Evolutionary conservation across 2,888 invertebrate genomes (phyloP).

Genomic region (Cabera pusaria): DNA sequence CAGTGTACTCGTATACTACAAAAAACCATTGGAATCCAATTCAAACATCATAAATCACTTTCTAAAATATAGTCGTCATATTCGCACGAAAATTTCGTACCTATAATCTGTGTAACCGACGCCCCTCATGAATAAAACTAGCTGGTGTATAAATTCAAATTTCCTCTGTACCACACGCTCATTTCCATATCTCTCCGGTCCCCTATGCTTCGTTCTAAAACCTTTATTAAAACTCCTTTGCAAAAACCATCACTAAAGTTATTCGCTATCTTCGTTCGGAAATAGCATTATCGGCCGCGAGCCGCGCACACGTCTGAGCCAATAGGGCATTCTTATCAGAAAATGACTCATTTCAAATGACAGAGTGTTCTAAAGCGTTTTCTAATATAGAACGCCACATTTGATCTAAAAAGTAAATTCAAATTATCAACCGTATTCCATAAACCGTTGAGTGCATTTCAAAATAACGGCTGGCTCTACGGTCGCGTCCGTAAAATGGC

Average conservation of each 20-base stretch:
- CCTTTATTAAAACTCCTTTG: constrained; percentile 76
- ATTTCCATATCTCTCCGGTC: constrained; percentile 79
- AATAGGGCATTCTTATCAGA: constrained; percentile 87
- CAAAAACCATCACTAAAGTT: constrained; percentile 78
- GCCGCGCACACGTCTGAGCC: constrained; percentile 80
- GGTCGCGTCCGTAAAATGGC: constrained; percentile 58
- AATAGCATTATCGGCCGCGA: constrained; percentile 77
- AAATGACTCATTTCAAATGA: constrained; percentile 89
- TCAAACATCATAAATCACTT: constrained; percentile 34
- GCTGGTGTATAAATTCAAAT: constrained; percentile 83
- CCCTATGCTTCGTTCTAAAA: constrained; percentile 52
- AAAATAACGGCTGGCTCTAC: constrained; percentile 20
- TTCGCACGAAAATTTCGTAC: constrained; percentile 48
- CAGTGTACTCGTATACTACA: too few species aligned
- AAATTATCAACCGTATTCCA: constrained; percentile 41
- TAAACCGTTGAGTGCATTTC: constrained; percentile 32
- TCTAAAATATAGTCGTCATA: constrained; percentile 45
- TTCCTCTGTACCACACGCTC: constrained; percentile 80
- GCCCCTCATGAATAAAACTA: constrained; percentile 78
- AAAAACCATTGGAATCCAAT: constrained; percentile 27
- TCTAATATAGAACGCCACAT: constrained; percentile 60
- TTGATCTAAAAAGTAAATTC: constrained; percentile 24
- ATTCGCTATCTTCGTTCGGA: constrained; percentile 78
- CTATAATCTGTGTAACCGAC: constrained; percentile 49
- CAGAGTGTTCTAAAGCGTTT: constrained; percentile 79